phyloP scores from a whole-genome alignment of 35 echinoderm and acorn worm genomes.

The Ophiothrix spiculata region DNA sequence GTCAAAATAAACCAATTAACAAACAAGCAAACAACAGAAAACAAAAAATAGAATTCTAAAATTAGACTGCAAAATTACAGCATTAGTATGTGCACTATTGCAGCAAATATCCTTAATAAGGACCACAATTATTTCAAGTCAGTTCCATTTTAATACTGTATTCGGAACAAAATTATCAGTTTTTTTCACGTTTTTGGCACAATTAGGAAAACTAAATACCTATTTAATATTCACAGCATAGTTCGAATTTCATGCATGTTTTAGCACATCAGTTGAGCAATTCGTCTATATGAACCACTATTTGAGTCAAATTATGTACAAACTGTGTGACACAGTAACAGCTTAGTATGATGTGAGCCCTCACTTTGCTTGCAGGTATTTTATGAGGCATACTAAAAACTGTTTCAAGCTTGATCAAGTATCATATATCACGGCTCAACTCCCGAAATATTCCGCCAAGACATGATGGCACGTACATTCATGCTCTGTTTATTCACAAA shows the following conservation, averaged over 20 bases:
- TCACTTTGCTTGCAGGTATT: not conserved
- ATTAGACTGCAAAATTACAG: too few relatives aligned
- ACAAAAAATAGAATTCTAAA: too few relatives aligned
- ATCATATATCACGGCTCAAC: too few relatives aligned
- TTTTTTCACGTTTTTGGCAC: not conserved
- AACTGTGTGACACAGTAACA: not conserved
- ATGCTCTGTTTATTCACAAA: conserved; percentile 8
- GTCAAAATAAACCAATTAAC: too few relatives aligned
- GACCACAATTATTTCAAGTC: too few relatives aligned
- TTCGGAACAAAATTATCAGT: not conserved
- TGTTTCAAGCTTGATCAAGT: too few relatives aligned
- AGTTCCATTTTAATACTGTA: too few relatives aligned
- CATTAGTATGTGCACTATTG: too few relatives aligned
- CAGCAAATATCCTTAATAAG: too few relatives aligned
- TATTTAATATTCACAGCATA: not conserved
- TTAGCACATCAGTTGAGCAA: not conserved
- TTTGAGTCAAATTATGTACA: not conserved
- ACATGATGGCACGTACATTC: not conserved
- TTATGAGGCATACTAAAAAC: not conserved
- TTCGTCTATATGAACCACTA: not conserved
- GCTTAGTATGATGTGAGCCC: not conserved
- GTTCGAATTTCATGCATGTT: not conserved
- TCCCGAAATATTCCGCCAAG: not conserved
- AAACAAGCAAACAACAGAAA: too few relatives aligned
- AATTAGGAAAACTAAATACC: too few relatives aligned